Evolutionary conservation across 2,888 invertebrate species (phyloP), one percentile per base, ranked within the genome.

Genomic region (Agrypnus murinus): DNA sequence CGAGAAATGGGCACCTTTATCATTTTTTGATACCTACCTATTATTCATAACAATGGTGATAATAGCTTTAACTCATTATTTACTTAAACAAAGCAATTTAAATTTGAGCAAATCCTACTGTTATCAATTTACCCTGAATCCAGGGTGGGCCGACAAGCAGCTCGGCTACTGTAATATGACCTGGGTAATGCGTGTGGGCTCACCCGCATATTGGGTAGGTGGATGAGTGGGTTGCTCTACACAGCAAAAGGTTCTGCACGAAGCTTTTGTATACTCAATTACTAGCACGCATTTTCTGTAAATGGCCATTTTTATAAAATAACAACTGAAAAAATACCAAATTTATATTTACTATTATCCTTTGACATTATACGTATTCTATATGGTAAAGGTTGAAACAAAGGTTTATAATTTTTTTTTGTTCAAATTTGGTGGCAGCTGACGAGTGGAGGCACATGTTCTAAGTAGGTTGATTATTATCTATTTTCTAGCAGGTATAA

Each of bases 121-220:
- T 65, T 69, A 64, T 69, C 58, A 69, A 64, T 64, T 69, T 58
- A 55, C 57, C 57, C 68, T 58, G 31, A 69, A 59, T 69, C 65
- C 63, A 60, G 67, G 71, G 71, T 71, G 70, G 70, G 70, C 69
- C 31, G 70, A 57, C 55, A 62, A 63, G 36, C 40, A 68, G 63
- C 45, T 38, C 55, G 43, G 65, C 66, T 71, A 62, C 71, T 50
- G 74, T 72, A 74, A 72, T 70, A 65, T 43, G 74, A 72, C 70
- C 67, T 45, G 64, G 32, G 58, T 67, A 55, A 38, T 69, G 75
- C 71, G 75, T 75, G 75, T 75, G 75, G 74, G 74, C 75, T 75
- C 71, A 75, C 75, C 75, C 75, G 75, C 74, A 75, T 74, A 65
- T 58, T 63, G 50, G 59, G 75, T 74, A 64, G 73, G 75, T 68